These are phyloP conservation scores for Tenthredo livida DNA, from an alignment of 2,888 invertebrate genomes.

Conservation along the genomic window DNA sequence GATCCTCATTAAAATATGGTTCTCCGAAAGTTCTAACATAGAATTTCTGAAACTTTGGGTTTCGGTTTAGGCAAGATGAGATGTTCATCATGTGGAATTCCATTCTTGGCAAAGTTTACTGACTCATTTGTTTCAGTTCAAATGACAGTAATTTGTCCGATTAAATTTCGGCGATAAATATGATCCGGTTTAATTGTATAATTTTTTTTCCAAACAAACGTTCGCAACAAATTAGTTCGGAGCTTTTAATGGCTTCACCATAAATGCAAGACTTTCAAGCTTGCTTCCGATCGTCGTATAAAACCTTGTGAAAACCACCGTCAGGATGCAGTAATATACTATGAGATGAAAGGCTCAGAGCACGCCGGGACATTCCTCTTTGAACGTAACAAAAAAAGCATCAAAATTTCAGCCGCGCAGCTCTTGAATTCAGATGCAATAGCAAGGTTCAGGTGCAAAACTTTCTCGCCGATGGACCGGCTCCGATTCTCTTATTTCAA, in stretches of 20 bases:
- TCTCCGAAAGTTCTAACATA: not conserved
- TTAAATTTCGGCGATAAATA: not conserved
- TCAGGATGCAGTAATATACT: slow-evolving; percentile 9
- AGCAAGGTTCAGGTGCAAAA: slow-evolving; percentile 41
- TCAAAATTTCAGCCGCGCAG: slow-evolving; percentile 3
- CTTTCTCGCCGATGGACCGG: slow-evolving; percentile 48
- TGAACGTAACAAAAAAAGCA: slow-evolving; percentile 7
- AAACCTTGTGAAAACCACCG: not conserved
- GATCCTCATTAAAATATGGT: not conserved
- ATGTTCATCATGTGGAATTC: not conserved
- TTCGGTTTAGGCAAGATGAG: not conserved
- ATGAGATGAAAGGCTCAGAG: not conserved
- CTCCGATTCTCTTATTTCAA: slow-evolving; percentile 25
- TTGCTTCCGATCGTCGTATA: slow-evolving; percentile 9
- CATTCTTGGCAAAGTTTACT: not conserved
- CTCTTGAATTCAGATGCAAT: slow-evolving; percentile 49
- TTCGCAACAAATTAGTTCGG: not conserved
- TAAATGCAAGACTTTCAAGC: not conserved
- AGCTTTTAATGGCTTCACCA: not conserved
- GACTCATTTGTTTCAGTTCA: not conserved
- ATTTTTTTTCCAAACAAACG: not conserved
- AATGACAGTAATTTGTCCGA: not conserved
- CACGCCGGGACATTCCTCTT: slow-evolving; percentile 5
- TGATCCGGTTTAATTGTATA: not conserved
- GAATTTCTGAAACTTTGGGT: not conserved